These are phyloP conservation scores for Arizona elegans DNA, from an alignment of 2,113 vertebrate genomes.

Conservation along the genomic window DNA sequence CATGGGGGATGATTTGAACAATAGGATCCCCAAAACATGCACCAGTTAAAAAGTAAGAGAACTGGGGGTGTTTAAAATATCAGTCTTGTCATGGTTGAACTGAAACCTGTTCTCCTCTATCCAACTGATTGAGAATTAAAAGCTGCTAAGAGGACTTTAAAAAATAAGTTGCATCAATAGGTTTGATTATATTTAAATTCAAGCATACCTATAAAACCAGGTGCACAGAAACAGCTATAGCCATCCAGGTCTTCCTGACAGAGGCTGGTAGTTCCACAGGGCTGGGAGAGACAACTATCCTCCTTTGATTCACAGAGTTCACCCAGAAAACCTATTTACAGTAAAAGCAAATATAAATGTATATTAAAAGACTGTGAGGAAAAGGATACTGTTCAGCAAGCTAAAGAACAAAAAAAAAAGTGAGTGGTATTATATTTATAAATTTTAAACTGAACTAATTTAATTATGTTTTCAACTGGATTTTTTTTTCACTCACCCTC, in stretches of 20 bases:
- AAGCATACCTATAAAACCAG: conserved; percentile 80
- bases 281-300: conserved; percentile 68
- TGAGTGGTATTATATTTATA: not conserved
- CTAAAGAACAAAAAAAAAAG: not conserved
- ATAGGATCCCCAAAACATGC: not conserved
- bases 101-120: not conserved
- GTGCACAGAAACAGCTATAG: conserved; percentile 81
- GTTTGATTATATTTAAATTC: not conserved
- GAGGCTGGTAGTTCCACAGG: conserved; percentile 75
- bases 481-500: not conserved
- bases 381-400: not conserved
- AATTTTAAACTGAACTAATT: not conserved
- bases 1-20: not conserved
- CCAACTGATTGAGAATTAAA: not conserved
- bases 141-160: not conserved
- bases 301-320: conserved; percentile 72
- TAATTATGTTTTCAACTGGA: not conserved
- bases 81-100: not conserved
- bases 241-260: conserved; percentile 70
- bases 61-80: not conserved
- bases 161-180: not conserved
- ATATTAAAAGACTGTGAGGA: not conserved
- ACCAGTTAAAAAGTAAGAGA: not conserved
- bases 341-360: not conserved
- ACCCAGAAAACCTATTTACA: conserved; percentile 72